phyloP scores from a whole-genome alignment of 2,888 invertebrate species.

The Chaetoderma sp. region DNA sequence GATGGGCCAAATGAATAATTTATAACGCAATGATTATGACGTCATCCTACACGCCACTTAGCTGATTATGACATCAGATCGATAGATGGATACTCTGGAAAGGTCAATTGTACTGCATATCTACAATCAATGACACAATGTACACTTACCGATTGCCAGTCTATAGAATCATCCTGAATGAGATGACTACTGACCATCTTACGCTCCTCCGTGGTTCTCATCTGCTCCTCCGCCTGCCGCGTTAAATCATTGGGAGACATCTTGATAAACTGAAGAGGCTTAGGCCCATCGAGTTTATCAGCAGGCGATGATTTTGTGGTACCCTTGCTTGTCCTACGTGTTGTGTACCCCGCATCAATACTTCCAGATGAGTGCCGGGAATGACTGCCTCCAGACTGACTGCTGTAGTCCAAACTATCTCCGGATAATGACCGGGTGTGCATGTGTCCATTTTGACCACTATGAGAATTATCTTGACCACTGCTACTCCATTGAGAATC shows the following conservation, averaged over 20 bases:
- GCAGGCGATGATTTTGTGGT: constrained; percentile 52
- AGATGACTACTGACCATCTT: constrained; percentile 44
- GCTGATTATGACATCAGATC: too few relatives aligned
- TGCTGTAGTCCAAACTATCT: constrained; percentile 45
- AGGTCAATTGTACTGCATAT: neutral
- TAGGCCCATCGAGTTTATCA: constrained; percentile 56
- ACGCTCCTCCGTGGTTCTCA: constrained; percentile 52
- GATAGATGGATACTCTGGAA: neutral
- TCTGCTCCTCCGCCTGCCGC: constrained; percentile 57
- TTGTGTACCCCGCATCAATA: too few relatives aligned
- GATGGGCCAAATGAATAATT: too few relatives aligned
- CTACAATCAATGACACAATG: neutral
- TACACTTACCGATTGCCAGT: constrained; percentile 35
- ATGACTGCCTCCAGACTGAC: constrained; percentile 42
- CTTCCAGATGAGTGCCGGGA: too few relatives aligned
- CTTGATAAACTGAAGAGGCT: constrained; percentile 67
- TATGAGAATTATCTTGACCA: constrained; percentile 17
- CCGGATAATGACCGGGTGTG: neutral
- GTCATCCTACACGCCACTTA: too few relatives aligned
- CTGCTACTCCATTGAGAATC: constrained; percentile 33
- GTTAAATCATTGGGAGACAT: constrained; percentile 50
- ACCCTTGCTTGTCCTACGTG: neutral
- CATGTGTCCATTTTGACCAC: neutral
- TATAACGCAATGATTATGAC: too few relatives aligned
- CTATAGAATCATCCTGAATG: constrained; percentile 19